These are phyloP conservation scores for Phlogophora meticulosa DNA, from an alignment of 2,888 invertebrate genomes.

Conservation along the genomic window DNA sequence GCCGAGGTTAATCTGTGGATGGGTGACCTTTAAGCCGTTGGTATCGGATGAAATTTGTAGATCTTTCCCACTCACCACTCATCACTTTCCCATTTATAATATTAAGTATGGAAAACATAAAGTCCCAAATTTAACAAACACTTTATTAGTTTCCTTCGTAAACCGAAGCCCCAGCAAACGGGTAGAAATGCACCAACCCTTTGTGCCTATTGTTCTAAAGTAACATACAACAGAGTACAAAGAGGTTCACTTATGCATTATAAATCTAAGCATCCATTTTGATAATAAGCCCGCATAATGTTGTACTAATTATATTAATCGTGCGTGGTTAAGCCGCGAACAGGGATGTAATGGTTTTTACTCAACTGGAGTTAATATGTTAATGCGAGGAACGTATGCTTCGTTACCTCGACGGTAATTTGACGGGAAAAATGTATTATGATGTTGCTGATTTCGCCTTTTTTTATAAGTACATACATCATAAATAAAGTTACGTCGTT, in stretches of 20 bases:
- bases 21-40: no score
- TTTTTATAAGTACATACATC: background rate
- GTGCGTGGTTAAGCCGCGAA: conserved; percentile 59
- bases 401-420: conserved; percentile 38
- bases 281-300: conserved; percentile 67
- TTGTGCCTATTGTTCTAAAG: conserved; percentile 61
- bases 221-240: conserved; percentile 49
- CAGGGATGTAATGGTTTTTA: conserved; percentile 49
- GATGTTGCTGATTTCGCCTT: background rate
- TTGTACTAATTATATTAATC: conserved; percentile 70
- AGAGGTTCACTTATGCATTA: conserved; percentile 67
- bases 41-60: no score
- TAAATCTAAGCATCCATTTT: conserved; percentile 67
- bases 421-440: conserved; percentile 16
- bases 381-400: conserved; percentile 39
- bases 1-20: no score
- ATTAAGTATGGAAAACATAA: no score
- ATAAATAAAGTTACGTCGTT: no score
- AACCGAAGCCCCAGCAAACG: conserved; percentile 5
- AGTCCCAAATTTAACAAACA: conserved; percentile 36
- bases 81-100: no score
- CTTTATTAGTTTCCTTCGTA: conserved; percentile 29
- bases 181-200: conserved; percentile 56
- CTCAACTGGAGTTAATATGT: conserved; percentile 46
- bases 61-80: no score